Evolutionary conservation across 2,113 vertebrate genomes (phyloP), one percentile per base, ranked within the genome.

Genomic region (Istiophorus platypterus): DNA sequence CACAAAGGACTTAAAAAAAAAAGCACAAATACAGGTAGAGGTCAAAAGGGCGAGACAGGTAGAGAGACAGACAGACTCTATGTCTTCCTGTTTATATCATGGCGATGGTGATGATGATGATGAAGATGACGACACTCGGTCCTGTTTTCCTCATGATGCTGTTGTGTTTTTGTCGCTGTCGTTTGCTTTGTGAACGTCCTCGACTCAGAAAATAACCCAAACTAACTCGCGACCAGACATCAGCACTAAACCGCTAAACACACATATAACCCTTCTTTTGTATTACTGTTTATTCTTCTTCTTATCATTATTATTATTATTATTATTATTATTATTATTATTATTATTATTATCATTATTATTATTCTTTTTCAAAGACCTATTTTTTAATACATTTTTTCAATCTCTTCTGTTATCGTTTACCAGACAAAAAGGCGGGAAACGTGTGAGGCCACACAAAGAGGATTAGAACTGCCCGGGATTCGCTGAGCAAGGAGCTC

Each of bases 381-480:
- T 90, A 88, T 82, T 93, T 91, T 91, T 93, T 94, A 94, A 94
- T 94, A 80, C 88, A 87, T 92, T 91, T 93, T 86, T 92, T 88
- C 81, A 82, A 90, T 94, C 79, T 95, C 88, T 95, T 96, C 89
- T 96, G 95, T 95, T 96, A 95, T 95, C 91, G 78, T 95, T 95
- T 86, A 95, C 92, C 95, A 96, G 95, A 95, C 92, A 92, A 95
- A 95, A 94, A 95, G 94, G 94, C 94, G 94, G 94, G 93, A 94
- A 95, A 95, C 94, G 94, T 94, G 94, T 95, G 94, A 95, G 89
- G 93, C 91, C 91, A 91, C 93, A 94, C 94, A 95, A 93, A 94
- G 94, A 95, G 94, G 94, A 95, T 94, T 95, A 95, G 76, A 93
- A 93, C 95, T 92, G 94, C 92, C 93, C 85, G 89, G 95, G 94